These are phyloP conservation scores for Leptopilina boulardi DNA, from an alignment of 1,140 invertebrate genomes.

Conservation along the genomic window DNA sequence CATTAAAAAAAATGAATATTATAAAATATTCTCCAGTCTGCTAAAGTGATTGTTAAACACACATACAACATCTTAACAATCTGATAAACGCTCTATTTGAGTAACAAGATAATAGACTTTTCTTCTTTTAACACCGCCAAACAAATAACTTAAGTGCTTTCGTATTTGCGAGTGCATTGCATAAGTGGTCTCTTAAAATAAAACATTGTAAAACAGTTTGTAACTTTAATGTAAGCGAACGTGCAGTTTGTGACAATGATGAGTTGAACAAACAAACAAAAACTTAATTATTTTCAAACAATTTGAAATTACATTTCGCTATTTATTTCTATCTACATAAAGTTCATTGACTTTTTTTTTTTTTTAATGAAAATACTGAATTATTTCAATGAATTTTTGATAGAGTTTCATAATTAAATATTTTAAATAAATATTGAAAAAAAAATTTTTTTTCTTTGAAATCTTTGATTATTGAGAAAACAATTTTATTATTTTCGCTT, in stretches of 20 bases:
- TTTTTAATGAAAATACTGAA: too few relatives aligned
- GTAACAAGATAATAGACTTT: conserved; percentile 67
- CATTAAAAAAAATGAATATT: too few relatives aligned
- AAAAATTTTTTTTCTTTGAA: too few relatives aligned
- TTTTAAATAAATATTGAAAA: too few relatives aligned
- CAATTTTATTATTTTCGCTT: too few relatives aligned
- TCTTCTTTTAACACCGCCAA: conserved; percentile 59
- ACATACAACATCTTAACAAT: background rate
- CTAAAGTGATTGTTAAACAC: background rate
- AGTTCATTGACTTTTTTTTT: too few relatives aligned
- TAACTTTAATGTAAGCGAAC: background rate
- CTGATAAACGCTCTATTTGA: conserved; percentile 65
- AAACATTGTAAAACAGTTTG: conserved; percentile 39
- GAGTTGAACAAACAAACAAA: too few relatives aligned
- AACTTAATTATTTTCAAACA: too few relatives aligned
- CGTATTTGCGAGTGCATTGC: conserved; percentile 38
- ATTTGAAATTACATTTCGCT: background rate
- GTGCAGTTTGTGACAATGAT: background rate
- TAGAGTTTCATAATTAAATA: too few relatives aligned
- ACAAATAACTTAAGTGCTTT: conserved; percentile 56
- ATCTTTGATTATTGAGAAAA: too few relatives aligned
- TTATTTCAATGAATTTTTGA: too few relatives aligned
- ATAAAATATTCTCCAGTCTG: background rate
- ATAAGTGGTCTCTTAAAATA: conserved; percentile 18
- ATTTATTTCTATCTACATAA: too few relatives aligned